Base-by-base conservation (phyloP, 2,797 vertebrate species). In the Enteromius unitaeniatus region DNA sequence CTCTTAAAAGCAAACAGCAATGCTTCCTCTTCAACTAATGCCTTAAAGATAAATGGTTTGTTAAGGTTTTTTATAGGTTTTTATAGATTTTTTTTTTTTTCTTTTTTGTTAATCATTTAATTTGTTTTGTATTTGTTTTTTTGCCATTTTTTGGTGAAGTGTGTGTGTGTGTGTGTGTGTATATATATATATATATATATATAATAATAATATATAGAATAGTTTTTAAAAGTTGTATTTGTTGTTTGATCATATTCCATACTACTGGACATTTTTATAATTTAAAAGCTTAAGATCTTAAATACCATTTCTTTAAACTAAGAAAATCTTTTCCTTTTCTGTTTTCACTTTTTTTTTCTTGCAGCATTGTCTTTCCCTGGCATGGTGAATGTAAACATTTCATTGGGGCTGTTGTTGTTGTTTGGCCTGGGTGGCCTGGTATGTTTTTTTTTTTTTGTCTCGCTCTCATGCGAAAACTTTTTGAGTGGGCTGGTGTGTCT, bases 1-100 rank as follows among this genome's bases (percentile, higher is more conserved):
- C 91, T 92, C 88, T 91, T 92, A 86, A 86, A 87, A 84, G 91
- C 87, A 88, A 89, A 93, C 87, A 82, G n/a, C 77, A 90, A 79
- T 80, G 68, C 78, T 84, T 89, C 82, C 81, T 88, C 78, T 77
- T 28, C 73, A 72, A 78, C 47, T 82, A 73, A 58, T 79, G 78
- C 62, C 76, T 88, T 83, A 79, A 81, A 88, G 74, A 87, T 55
- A 49, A 53, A 81, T 80, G 49, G 49, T 79, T 84, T 69, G 31
- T 64, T 84, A 82, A 6, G 34, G 78, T 45, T 40, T 58, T 70
- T 76, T 6, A 68, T 28, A 6, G 6, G 2, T 23, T 72, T 26
- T 72, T n/a, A 69, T 8, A 84, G n/a, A 65, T 11, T 80, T 6
- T 72, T 37, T 77, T 5, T 81, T 34, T 26, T 78, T 31, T 1